A percentile compares a stretch with the other conserved stretches of the same genome.
These are phyloP conservation scores for Parasteatoda tepidariorum DNA, from an alignment of 1,140 invertebrate genomes.

Conservation along the genomic window DNA sequence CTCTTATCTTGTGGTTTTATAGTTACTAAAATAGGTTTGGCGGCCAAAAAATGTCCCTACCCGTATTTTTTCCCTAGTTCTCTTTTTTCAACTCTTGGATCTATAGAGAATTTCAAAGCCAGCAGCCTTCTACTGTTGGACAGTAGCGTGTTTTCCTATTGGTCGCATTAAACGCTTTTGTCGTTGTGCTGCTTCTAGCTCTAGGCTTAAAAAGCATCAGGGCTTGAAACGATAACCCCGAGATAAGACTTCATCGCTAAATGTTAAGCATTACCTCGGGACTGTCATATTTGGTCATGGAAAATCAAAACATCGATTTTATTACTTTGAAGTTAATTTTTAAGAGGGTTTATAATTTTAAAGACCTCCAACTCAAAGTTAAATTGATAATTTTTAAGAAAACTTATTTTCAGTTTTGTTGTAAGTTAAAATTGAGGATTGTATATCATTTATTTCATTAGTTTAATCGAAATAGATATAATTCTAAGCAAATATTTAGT, in stretches of 20 bases:
- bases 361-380: not conserved
- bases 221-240: slow-evolving; percentile 48
- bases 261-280: not conserved
- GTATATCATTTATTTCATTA: not conserved
- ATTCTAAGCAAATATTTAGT: too few species aligned
- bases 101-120: not conserved
- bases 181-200: slow-evolving; percentile 10
- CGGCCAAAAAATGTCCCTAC: slow-evolving; percentile 10
- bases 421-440: not conserved
- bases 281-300: slow-evolving; percentile 18
- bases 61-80: slow-evolving; percentile 7
- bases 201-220: slow-evolving; percentile 43
- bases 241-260: slow-evolving; percentile 13
- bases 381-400: not conserved
- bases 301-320: not conserved
- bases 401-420: not conserved
- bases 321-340: not conserved
- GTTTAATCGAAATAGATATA: not conserved
- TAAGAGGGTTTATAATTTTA: not conserved
- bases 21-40: slow-evolving; percentile 18
- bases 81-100: not conserved
- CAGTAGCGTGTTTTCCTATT: slow-evolving; percentile 37
- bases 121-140: not conserved
- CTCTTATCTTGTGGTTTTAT: slow-evolving; percentile 40
- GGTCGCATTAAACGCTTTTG: slow-evolving; percentile 55